Percentiles rank a stretch among this genome's conserved stretches.
Evolutionary conservation across 2,888 invertebrate genomes (phyloP).

Genomic region (Schizaphis graminum): DNA sequence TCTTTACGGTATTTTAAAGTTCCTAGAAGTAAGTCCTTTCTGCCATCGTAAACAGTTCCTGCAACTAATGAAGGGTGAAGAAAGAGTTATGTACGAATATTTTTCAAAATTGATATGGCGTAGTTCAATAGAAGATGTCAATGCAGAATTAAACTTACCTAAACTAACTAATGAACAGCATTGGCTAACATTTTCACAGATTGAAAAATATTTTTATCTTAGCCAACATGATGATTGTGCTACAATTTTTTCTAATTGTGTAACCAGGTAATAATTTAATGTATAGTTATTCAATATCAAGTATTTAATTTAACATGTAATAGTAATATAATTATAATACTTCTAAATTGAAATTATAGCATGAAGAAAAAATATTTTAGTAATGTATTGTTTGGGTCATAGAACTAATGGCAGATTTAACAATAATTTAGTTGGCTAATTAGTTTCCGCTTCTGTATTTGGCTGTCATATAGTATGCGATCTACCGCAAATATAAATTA

Average conservation of each 20-base stretch:
- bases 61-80: constrained; percentile 74
- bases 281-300: background rate
- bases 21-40: constrained; percentile 76
- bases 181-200: constrained; percentile 78
- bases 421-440: background rate
- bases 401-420: background rate
- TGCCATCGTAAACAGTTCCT: constrained; percentile 70
- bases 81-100: constrained; percentile 73
- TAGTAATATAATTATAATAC: background rate
- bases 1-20: constrained; percentile 75
- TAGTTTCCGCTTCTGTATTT: background rate
- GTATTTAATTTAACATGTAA: background rate
- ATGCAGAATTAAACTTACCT: constrained; percentile 79
- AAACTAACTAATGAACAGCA: constrained; percentile 75
- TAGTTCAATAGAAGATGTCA: constrained; percentile 78
- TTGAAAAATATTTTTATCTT: constrained; percentile 82
- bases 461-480: too few species aligned
- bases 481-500: too few species aligned
- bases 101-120: constrained; percentile 79
- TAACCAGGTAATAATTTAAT: constrained; percentile 13
- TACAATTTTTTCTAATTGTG: constrained; percentile 72
- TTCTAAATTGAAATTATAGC: background rate
- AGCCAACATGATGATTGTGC: constrained; percentile 75
- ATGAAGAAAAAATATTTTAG: too few species aligned
- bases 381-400: background rate